Base-by-base conservation (phyloP, 2,797 vertebrate species). In the Epinephelus malabaricus region DNA sequence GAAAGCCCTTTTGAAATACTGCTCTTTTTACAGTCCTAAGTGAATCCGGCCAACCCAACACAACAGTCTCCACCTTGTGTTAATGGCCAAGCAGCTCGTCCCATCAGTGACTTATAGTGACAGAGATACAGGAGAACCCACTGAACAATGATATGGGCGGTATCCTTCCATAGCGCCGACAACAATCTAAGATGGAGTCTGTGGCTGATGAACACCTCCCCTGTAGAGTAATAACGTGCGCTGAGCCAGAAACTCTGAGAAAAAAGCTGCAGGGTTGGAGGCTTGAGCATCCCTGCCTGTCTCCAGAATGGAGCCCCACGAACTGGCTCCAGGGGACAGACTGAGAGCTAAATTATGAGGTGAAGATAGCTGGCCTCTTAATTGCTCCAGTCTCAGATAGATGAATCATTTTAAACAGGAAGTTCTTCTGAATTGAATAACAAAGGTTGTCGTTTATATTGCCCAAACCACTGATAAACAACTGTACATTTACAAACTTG, bases 161-260 rank as follows among this genome's bases (percentile, higher is more conserved):
- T 76, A 83, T 89, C 80, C 80, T 77, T 83, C 70, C 71, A 50
- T 34, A 51, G 45, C 81, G 70, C 79, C 76, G 88, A 89, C 88
- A 84, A 87, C 86, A 82, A 79, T 88, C 81, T 77, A 68, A 87
- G 80, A 89, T 87, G 76, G 81, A 84, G 87, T 76, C 74, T 63
- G 69, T 69, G 74, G 86, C 90, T 87, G 84, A 88, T 90, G 88
- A 89, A 86, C 84, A 87, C 79, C 80, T 82, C 75, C 79, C 66
- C 82, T 78, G 76, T 67, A 59, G 78, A 88, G 86, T 89, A 90
- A 93, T 92, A 90, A 91, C 12, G 19, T 84, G 78, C 86, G 61
- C 80, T 88, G 84, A 92, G 86, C 82, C 87, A 87, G 83, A 92
- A 90, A 87, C 74, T 63, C 7, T 27, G 55, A 62, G 80, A 49